These are phyloP conservation scores for Chauna torquata DNA, from an alignment of 2,113 vertebrate species.

Conservation along the genomic window DNA sequence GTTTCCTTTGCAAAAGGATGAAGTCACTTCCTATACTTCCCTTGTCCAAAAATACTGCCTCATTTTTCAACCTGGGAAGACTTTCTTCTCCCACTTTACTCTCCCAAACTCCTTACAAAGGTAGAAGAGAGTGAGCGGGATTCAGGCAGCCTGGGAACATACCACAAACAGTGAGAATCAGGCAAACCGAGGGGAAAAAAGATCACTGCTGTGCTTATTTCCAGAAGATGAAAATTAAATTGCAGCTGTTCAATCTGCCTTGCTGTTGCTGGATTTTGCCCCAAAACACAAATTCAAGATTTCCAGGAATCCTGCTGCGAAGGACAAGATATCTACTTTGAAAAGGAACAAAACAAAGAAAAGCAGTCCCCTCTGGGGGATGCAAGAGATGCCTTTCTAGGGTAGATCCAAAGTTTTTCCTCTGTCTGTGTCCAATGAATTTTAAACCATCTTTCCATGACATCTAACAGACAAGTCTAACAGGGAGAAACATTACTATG, in stretches of 20 bases:
- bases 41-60: neutral
- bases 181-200: neutral
- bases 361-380: neutral
- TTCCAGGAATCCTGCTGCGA: neutral
- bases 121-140: neutral
- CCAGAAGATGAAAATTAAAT: constrained; percentile 1
- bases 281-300: neutral
- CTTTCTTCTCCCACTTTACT: neutral
- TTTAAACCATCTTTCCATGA: neutral
- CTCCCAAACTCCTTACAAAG: neutral
- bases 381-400: neutral
- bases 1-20: neutral
- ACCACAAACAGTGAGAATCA: neutral
- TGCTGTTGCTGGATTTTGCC: neutral
- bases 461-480: constrained; percentile 28
- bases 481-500: neutral
- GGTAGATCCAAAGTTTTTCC: neutral
- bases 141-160: neutral
- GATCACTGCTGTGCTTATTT: neutral
- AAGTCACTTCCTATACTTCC: neutral
- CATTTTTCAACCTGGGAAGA: neutral
- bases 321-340: neutral
- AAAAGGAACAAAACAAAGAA: constrained; percentile 8
- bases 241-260: neutral
- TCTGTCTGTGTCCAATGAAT: neutral